Evolutionary conservation across 2,113 vertebrate genomes (phyloP).

Genomic region (Aplodontia rufa): DNA sequence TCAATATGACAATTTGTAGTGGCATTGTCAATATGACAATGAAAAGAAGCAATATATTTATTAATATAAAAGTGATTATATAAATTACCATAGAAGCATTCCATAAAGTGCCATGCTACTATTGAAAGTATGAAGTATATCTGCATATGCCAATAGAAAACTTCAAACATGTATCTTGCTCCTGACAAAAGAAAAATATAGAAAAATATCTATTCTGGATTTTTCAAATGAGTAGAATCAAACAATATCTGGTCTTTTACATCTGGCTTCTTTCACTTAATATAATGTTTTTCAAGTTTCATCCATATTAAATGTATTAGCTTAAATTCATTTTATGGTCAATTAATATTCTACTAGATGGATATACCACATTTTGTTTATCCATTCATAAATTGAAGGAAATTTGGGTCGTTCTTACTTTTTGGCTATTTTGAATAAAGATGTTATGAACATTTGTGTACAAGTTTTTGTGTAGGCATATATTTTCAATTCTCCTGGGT

Average conservation of each 20-base stretch:
- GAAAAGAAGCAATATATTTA: neutral
- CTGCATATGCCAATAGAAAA: neutral
- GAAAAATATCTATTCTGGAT: neutral
- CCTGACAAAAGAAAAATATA: neutral
- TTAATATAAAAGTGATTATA: neutral
- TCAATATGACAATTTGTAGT: neutral
- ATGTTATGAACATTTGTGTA: neutral
- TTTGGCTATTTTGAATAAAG: conserved; percentile 2
- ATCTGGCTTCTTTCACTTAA: conserved; percentile 3
- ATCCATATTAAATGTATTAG: neutral
- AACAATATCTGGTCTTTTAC: neutral
- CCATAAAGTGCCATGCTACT: neutral
- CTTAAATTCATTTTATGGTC: neutral
- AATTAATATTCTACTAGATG: neutral
- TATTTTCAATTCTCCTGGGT: conserved; percentile 20
- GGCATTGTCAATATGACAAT: neutral
- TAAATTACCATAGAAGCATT: neutral
- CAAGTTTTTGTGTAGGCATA: neutral
- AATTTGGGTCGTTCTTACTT: neutral
- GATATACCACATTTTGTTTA: neutral
- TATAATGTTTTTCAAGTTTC: neutral
- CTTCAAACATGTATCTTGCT: neutral
- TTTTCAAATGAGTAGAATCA: conserved; percentile 13
- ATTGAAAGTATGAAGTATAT: neutral
- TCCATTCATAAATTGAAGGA: neutral